Evolutionary conservation across 2,113 vertebrate genomes (phyloP), one percentile per base, ranked within the genome.

Genomic region (Ivindomyrus marchei): DNA sequence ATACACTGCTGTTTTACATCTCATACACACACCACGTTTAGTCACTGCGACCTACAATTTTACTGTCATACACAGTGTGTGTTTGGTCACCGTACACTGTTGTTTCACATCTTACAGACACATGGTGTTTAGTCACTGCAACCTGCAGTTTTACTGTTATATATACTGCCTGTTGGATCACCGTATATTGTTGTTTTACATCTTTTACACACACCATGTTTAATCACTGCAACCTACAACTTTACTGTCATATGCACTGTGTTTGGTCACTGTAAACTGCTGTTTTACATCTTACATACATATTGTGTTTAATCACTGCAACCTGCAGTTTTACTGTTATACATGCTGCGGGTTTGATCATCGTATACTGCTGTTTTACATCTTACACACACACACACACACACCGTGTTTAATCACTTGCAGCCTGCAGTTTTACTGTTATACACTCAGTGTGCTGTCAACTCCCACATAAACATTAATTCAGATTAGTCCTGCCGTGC

Each of bases 381-480:
- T 77, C 70, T 53, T 53, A 53, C 36, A 87, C 49, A 83, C 46
- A 46, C 0, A 49, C 47, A 49, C 47, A 49, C 49, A 50, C 21
- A 45, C 45, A 24, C 6, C 6, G 21, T 45, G 21, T 85, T 46
- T 85, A 47, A 21, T 24, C 83, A 85, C 42, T 19, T 31, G 45
- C 21, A 85, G 21, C 45, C 21, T 45, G 45, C 83, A 80, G 74
- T 80, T 80, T 80, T 80, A 80, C 36, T n/a, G 83, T 47, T 85
- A 85, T 42, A 53, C 85, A 87, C 19, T 86, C 21, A 27, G n/a
- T 50, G 85, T 36, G 85, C 85, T 87, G 85, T 87, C 50, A 87
- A 53, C n/a, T 87, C 85, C 83, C 85, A 87, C 27, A 50, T 31
- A 87, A 53, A 53, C 85, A 36, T 52, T 87, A n/a, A 53, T 87